Base-by-base conservation (phyloP, 1,140 invertebrate genomes). In the Pteromalus puparum region DNA sequence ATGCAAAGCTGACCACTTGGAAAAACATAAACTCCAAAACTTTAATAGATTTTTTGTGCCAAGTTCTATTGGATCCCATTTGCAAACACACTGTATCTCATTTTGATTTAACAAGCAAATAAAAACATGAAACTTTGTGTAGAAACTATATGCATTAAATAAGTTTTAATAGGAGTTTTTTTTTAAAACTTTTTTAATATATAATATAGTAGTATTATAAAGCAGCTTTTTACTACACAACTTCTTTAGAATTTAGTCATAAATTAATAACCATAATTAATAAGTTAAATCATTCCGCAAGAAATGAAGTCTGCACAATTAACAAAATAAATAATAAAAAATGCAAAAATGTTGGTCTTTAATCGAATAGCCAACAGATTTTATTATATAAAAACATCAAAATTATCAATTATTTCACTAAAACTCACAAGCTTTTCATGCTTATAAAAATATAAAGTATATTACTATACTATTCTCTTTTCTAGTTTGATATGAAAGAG, bases 351-450 rank as follows among this genome's bases (percentile, higher is more conserved):
- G 42, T 34, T 21, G 9, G 21, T 26, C 65, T 65, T 0, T 42
- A 75, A 46, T 65, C 67, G 48, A 34, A 61, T 13, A 65, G 68
- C 34, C 4, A 65, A 65, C 9, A 77, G 68, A 24, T 61, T 75
- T 67, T 48, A 7, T 26, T 28, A 46, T 80, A 68, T 70, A 6
- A 61, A 61, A 61, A 61, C 21, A 67, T 78, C 3, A 46, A 26
- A 6, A 74, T 68, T 82, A 70, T 70, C 7, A 70, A 28, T 84
- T 79, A 75, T 79, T 79, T 53, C 7, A 12, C 12, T 24, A 75
- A 75, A 82, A 75, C 18, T 76, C 34, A 81, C 53, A 67, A 70
- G 42, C 65, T 75, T 79, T 65, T 81, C 77, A 81, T 75, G 78
- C 70, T 84, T 68, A 84, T 68, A 75, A 65, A 82, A 26, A 75